phyloP scores from a whole-genome alignment of 2,113 vertebrate species.

The Sialia sialis region DNA sequence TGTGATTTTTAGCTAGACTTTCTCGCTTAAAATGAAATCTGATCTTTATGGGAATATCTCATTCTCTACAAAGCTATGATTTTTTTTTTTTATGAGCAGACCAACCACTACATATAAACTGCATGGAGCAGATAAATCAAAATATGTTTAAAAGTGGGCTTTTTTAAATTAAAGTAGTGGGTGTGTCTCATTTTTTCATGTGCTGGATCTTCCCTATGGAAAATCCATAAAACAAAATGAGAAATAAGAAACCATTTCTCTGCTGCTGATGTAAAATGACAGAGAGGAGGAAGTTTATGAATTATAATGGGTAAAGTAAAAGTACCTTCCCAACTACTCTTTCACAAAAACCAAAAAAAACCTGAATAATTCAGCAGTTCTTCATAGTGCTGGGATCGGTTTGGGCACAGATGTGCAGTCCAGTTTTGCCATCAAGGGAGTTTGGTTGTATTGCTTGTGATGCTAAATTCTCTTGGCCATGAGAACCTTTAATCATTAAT shows the following conservation, averaged over 20 bases:
- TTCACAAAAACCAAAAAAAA: not conserved
- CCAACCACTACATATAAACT: not conserved
- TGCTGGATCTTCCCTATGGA: not conserved
- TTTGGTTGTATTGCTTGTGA: not conserved
- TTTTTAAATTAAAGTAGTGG: not conserved
- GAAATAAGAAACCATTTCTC: not conserved
- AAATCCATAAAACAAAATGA: not conserved
- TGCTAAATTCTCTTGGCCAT: not conserved
- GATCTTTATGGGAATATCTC: constrained; percentile 18
- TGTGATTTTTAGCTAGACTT: not conserved
- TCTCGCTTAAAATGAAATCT: constrained; percentile 1
- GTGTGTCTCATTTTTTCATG: not conserved
- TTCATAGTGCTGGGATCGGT: not conserved
- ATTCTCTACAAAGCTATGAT: not conserved
- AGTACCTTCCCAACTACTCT: not conserved
- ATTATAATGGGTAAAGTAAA: not conserved
- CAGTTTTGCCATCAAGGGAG: not conserved
- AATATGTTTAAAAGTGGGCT: not conserved
- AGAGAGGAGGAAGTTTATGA: not conserved
- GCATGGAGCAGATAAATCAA: not conserved
- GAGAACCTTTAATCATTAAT: not conserved
- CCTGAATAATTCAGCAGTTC: not conserved
- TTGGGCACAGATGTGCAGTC: not conserved
- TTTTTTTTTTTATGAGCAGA: not conserved
- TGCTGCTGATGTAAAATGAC: not conserved